Base-by-base conservation (phyloP, 92 coral and sea anemone genomes). In the Palythoa grandiflora region DNA sequence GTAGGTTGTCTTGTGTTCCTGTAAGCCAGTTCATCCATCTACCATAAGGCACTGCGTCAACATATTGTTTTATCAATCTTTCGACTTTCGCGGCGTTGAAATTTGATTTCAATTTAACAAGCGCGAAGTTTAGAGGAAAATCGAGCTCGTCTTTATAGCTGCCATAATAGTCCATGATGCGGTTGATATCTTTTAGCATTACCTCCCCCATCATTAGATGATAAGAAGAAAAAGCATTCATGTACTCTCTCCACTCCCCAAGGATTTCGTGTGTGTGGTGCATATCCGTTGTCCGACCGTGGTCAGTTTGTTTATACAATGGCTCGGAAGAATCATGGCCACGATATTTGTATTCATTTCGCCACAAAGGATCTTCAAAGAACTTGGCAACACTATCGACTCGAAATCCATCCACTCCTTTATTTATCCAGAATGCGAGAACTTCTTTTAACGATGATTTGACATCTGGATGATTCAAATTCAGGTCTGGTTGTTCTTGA, bases 1-100 rank as follows among this genome's bases (percentile, higher is more conserved):
- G 92, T 40, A 85, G 83, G 15, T 91, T 89, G 78, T 90, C 96
- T 76, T 93, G 96, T 79, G 93, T 92, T 48, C 98, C 94, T 7
- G 95, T 90, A 0, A 89, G 70, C 98, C 98, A 96, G 68, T 92
- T 96, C 61, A 95, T 97, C 98, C 98, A 96, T n/a, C 73, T 90
- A 11, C 98, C 96, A 8, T 59, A 51, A 0, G 98, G 96, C 11
- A 96, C 85, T n/a, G 86, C 89, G 39, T 53, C 66, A 47, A 96
- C 84, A 83, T 94, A 94, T 65, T 89, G 88, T 7, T 38, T 38
- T 68, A 96, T 93, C 80, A 80, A 47, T 52, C 83, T 73, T 75
- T 93, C 84, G 13, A 96, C 84, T 44, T 93, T 96, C n/a, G 81
- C 61, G 20, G 95, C 98, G 66, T 91, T 87, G 39, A 85, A 79